Base-by-base conservation (phyloP, 2,113 vertebrate species). In the Pluvianellus socialis region DNA sequence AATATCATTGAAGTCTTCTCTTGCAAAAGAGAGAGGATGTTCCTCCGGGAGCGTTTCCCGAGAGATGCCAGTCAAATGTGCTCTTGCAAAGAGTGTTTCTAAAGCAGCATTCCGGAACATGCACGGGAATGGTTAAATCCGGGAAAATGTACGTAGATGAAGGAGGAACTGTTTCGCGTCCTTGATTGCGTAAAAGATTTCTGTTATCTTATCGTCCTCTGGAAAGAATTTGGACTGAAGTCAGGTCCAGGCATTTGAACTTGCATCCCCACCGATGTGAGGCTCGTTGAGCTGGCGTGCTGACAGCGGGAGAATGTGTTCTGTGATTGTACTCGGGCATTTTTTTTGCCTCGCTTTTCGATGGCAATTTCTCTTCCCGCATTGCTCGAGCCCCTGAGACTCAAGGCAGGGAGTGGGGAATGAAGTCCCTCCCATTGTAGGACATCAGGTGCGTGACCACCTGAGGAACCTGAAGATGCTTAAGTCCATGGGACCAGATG, bases 1-100 rank as follows among this genome's bases (percentile, higher is more conserved):
- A 5, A n/a, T 59, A 7, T 4, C 10, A 3, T 3, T 12, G 10
- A 26, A 7, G 6, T 27, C 42, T 79, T 44, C 22, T 42, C 17
- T 26, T 44, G 3, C 40, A 7, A 30, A 7, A 7, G 72, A 40
- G 44, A 74, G 70, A 44, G 49, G 74, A 28, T 16, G 27, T 45
- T 79, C 50, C 74, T 24, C 45, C 2, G 4, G 66, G 30, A 45
- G 30, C 2, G 0, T 70, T 56, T 65, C 79, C 22, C 35, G 4
- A 0, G 1, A 22, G 68, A 4, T 16, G 22, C 44, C 9, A 2
- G 4, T 21, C 4, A 8, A 24, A 79, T 67, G 32, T 2, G 14
- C 35, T 52, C 27, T 47, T 8, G n/a, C 32, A 42, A 35, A 12
- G 49, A 24, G 19, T 3, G 0, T 65, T 63, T 44, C 45, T 63